Conservation (phyloP, 2,797 vertebrate genomes). For the Pipistrellus nathusii region DNA sequence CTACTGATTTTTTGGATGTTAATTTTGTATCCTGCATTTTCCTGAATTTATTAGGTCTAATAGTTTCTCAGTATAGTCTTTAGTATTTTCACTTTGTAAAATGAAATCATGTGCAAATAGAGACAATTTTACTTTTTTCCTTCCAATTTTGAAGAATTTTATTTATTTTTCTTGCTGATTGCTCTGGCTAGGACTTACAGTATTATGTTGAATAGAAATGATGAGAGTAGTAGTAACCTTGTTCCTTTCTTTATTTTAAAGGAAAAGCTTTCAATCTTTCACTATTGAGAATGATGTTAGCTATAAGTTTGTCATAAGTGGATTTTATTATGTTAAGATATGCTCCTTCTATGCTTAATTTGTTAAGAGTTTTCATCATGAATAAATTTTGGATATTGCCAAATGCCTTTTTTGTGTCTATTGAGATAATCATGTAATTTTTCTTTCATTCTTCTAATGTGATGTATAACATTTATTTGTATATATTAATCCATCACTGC, state of each 20-base stretch:
- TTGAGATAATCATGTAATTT: background rate
- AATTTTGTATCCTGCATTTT: slow-evolving; percentile 3
- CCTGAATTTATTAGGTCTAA: background rate
- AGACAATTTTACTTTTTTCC: background rate
- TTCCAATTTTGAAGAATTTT: background rate
- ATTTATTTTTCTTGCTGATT: background rate
- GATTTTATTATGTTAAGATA: background rate
- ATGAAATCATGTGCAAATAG: background rate
- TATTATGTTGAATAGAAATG: background rate
- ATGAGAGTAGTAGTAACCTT: background rate
- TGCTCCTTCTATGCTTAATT: background rate
- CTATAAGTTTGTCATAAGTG: background rate
- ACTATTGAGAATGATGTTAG: background rate
- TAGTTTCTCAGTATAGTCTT: background rate
- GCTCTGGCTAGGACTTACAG: background rate
- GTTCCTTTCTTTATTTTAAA: background rate
- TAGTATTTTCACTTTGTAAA: background rate
- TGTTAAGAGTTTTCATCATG: background rate
- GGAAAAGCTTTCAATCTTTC: background rate
- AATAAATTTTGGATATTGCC: background rate
- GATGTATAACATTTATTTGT: background rate
- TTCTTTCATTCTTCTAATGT: background rate
- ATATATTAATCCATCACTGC: background rate
- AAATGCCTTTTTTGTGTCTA: background rate
- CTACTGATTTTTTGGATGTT: background rate